Evolutionary conservation across 2,888 invertebrate genomes (phyloP).

Genomic region (Phasia obesa): DNA sequence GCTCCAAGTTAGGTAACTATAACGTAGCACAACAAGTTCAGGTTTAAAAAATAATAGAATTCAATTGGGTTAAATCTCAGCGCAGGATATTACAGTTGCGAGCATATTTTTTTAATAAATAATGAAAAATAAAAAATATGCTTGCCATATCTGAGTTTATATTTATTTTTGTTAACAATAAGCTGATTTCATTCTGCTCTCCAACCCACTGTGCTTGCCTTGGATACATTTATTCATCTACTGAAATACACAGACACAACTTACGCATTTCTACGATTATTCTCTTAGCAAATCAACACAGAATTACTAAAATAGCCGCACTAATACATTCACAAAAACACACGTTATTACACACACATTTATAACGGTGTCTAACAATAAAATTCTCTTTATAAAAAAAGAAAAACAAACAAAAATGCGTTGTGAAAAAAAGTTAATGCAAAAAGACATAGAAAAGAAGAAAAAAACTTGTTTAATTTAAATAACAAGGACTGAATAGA

Average conservation of each 20-base stretch:
- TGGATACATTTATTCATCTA: neutral
- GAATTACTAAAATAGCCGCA: neutral
- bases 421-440: slow-evolving; percentile 32
- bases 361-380: slow-evolving; percentile 25
- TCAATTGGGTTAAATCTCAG: too few relatives aligned
- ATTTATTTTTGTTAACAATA: too few relatives aligned
- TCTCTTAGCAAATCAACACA: slow-evolving; percentile 27
- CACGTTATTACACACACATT: neutral
- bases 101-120: too few relatives aligned
- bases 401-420: neutral
- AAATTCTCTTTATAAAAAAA: neutral
- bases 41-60: too few relatives aligned
- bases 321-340: neutral
- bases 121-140: too few relatives aligned
- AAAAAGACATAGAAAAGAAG: slow-evolving; percentile 14
- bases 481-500: slow-evolving; percentile 12
- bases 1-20: too few relatives aligned
- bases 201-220: slow-evolving; percentile 11
- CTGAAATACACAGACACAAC: neutral
- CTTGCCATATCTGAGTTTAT: too few relatives aligned
- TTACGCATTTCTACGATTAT: slow-evolving; percentile 4
- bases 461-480: neutral
- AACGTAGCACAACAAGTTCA: too few relatives aligned
- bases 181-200: too few relatives aligned
- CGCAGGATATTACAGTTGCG: too few relatives aligned